Base-by-base conservation (phyloP, 2,113 vertebrate species). In the Silurus meridionalis region DNA sequence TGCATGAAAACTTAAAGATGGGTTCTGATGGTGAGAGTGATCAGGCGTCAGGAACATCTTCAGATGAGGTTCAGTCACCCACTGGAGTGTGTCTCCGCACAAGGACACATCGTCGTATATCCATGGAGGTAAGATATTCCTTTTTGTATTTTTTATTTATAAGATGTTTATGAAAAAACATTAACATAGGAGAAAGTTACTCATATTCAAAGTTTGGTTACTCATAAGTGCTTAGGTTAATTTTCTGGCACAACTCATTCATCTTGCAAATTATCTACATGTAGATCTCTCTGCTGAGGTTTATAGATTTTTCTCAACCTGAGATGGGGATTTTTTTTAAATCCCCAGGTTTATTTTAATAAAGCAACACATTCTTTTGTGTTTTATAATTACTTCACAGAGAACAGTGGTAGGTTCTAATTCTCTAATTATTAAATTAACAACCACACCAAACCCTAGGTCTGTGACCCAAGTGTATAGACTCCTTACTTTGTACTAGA, bases 1-100 rank as follows among this genome's bases (percentile, higher is more conserved):
- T 99, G 87, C 98, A 99, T 81, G 98, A 99, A 95, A 99, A 99
- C 93, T 93, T 99, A 92, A 99, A 99, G 95, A 99, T 99, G 96
- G 98, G 98, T 66, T 99, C 98, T 3, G 98, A 99, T 71, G 98
- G 98, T 63, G 98, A 99, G 95, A 99, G 98, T 89, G 98, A 99
- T 94, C 98, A 99, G 91, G 97, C 98, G 25, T 99, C 98, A 58
- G 98, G 98, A 87, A 99, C 98, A 0, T 99, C 98, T 21, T 99
- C 98, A 15, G 98, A 99, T 88, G 98, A 99, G 95, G 97, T 99
- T 67, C 98, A 99, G 87, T 99, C 98, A 79, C 98, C 98, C 13
- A 99, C 97, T 3, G 98, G 97, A 19, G 98, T 99, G 91, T 99
- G 98, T 92, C 96, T 99, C 91, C 96, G 98, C 92, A 97, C 96